phyloP scores from a whole-genome alignment of 2,113 vertebrate species.

The Ailuropoda melanoleuca region DNA sequence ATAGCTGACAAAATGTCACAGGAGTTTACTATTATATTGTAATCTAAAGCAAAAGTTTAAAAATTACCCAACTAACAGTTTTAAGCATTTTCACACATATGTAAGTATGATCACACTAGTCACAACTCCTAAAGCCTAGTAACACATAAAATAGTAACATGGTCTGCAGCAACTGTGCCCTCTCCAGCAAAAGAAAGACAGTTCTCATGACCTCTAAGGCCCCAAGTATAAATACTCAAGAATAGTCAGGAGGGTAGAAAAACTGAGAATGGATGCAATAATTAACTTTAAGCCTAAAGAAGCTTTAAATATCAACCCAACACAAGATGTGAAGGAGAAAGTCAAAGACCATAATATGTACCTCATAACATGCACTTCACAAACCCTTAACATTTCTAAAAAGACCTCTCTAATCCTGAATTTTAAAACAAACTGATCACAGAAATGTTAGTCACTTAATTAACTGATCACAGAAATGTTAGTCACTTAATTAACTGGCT shows the following conservation, averaged over 20 bases:
- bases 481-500: not conserved
- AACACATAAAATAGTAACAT: not conserved
- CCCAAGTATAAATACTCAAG: not conserved
- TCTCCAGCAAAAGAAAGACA: not conserved
- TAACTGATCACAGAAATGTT: slow-evolving; percentile 25
- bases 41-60: not conserved
- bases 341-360: not conserved
- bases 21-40: not conserved
- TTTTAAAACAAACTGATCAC: not conserved
- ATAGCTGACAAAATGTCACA: slow-evolving; percentile 19
- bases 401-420: not conserved
- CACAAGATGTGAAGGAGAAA: not conserved
- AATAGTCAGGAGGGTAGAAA: slow-evolving; percentile 5
- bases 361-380: not conserved
- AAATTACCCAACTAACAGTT: slow-evolving; percentile 19
- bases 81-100: not conserved
- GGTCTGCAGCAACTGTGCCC: not conserved
- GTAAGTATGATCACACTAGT: not conserved
- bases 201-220: not conserved
- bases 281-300: slow-evolving; percentile 22
- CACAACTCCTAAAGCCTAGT: not conserved
- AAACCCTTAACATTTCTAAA: slow-evolving; percentile 16
- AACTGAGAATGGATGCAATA: not conserved
- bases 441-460: slow-evolving; percentile 17
- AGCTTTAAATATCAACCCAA: not conserved